phyloP scores from a whole-genome alignment of 2,888 invertebrate species.

The Cephalotes varians region DNA sequence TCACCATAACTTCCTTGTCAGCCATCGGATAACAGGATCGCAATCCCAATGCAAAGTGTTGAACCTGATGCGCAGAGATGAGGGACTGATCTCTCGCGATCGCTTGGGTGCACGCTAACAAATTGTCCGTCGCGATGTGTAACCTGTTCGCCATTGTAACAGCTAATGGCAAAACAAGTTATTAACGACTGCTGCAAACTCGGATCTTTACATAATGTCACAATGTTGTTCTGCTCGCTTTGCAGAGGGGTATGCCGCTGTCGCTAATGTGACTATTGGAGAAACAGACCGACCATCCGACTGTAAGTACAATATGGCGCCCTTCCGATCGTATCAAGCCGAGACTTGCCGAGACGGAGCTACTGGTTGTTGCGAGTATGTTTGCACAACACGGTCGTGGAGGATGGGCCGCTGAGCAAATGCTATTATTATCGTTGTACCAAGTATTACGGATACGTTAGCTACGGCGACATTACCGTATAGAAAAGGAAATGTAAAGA shows the following conservation, averaged over 20 bases:
- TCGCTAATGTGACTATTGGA: not conserved
- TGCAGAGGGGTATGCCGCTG: slow-evolving; percentile 66
- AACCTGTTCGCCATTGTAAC: slow-evolving; percentile 62
- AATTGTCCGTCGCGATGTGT: slow-evolving; percentile 61
- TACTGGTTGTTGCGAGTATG: slow-evolving; percentile 6
- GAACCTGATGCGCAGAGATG: not conserved
- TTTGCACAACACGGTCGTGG: slow-evolving; percentile 48
- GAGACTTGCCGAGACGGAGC: slow-evolving; percentile 56
- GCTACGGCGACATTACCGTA: not conserved
- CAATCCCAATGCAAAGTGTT: slow-evolving; percentile 10
- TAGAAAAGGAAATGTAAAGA: not conserved
- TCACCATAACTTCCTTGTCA: slow-evolving; percentile 38
- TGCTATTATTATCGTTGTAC: slow-evolving; percentile 58
- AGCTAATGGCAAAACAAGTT: slow-evolving; percentile 66
- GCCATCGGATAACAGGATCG: slow-evolving; percentile 39
- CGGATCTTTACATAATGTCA: slow-evolving; percentile 66
- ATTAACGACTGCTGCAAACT: slow-evolving; percentile 58
- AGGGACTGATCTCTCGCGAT: slow-evolving; percentile 33
- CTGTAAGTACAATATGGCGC: slow-evolving; percentile 19
- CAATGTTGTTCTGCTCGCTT: slow-evolving; percentile 48
- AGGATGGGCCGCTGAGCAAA: slow-evolving; percentile 41
- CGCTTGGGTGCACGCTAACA: slow-evolving; percentile 54
- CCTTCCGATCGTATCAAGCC: slow-evolving; percentile 60
- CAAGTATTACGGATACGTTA: not conserved
- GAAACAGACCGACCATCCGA: not conserved